Base-by-base conservation (phyloP, 2,113 vertebrate species). In the Phalacrocorax carbo region DNA sequence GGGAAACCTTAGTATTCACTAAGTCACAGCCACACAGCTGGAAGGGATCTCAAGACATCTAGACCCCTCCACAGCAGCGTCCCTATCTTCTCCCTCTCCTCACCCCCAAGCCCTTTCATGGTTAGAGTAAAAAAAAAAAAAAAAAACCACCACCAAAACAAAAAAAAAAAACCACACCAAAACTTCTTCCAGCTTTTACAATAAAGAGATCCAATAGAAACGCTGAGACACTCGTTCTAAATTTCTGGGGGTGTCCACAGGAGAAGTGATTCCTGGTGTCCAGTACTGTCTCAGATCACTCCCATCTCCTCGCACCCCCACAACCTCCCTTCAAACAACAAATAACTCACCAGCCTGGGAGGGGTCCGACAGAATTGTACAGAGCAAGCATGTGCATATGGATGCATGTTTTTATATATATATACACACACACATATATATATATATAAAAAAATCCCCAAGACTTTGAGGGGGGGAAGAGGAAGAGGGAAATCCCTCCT, bases 401-500 rank as follows among this genome's bases (percentile, higher is more conserved):
- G 34, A 62, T 13, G 26, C 57, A 73, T 5, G 40, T 51, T 46
- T 94, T 5, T 68, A 23, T 58, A 62, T 62, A 27, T 13, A 4
- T 34, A 0, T 14, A 62, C 58, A 25, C 12, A 4, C 30, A 0
- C 11, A 9, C 2, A 17, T 7, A 15, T 15, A 44, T 23, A 69
- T 7, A 91, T 15, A 66, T 20, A 32, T 25, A 91, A 68, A 87
- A 64, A 95, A 86, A 65, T 55, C 58, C 23, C 36, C 7, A 2
- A 57, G 60, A 81, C 54, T 38, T 52, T 7, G 3, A 38, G 38
- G 3, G 27, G 23, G 62, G 19, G 52, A 71, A 15, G 71, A 83
- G 49, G 58, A 95, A 82, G 82, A 88, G 86, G 95, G 97, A 97
- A 98, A 96, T 88, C 93, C 96, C 76, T 96, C 88, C 69, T 97